These are phyloP conservation scores for Acanthis flammea DNA, from an alignment of 2,797 vertebrate genomes.

Conservation along the genomic window DNA sequence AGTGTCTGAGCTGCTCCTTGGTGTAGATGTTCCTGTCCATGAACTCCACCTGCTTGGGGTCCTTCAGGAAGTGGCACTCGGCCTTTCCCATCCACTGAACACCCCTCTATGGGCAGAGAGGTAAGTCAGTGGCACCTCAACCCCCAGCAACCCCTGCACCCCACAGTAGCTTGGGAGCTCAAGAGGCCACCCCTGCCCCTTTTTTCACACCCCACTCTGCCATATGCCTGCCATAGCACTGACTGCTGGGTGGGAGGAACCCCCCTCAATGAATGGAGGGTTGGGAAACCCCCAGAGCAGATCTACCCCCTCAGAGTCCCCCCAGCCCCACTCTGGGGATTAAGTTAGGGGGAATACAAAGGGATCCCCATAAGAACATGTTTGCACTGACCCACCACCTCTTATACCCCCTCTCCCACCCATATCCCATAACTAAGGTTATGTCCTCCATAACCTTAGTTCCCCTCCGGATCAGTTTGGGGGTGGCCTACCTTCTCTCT, in stretches of 20 bases:
- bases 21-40: not conserved
- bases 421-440: not conserved
- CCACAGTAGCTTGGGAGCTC: not conserved
- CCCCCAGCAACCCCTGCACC: not conserved
- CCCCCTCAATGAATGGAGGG: not conserved
- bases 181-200: not conserved
- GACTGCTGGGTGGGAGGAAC: not conserved
- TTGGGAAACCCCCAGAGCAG: not conserved
- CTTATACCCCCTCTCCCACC: not conserved
- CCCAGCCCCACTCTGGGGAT: not conserved
- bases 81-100: not conserved
- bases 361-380: not conserved
- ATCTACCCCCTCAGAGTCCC: not conserved
- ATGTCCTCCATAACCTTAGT: not conserved
- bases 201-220: not conserved
- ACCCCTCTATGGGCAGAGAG: not conserved
- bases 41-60: not conserved
- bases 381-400: not conserved
- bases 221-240: rapidly evolving
- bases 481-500: not conserved
- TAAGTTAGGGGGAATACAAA: not conserved
- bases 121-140: not conserved
- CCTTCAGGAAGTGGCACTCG: not conserved
- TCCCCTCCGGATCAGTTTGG: not conserved
- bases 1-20: not conserved